Base-by-base conservation (phyloP, 2,888 invertebrate genomes). In the Melanophora roralis region DNA sequence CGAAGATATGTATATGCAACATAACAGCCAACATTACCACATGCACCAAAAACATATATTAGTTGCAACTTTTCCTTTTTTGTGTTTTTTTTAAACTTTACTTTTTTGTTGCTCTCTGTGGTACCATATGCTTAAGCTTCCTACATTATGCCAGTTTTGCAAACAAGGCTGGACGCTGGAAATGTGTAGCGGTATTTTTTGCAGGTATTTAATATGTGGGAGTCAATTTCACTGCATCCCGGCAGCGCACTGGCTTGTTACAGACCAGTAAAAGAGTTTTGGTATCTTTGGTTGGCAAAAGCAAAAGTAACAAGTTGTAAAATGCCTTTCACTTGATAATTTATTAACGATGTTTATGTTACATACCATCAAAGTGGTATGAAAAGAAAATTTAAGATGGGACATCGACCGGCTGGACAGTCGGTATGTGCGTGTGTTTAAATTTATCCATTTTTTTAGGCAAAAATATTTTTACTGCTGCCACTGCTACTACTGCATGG, bases 301-400 rank as follows among this genome's bases (percentile, higher is more conserved):
- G 19, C n/a, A 67, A 75, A 67, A 69, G 65, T 77, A 80, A 80
- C 80, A 80, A 74, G 77, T 78, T 74, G 82, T 71, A 72, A 77
- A 81, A 77, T 75, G 81, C 84, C 83, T 84, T 84, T 84, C 84
- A 83, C 83, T 84, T 82, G 81, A 71, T 82, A 76, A 82, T 82
- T 83, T 83, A 82, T 81, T 76, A 74, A 71, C 78, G 67, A 75
- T 71, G 71, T 75, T 78, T 81, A 81, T 74, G 59, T 77, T 68
- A 68, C 72, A n/a, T n/a, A n/a, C n/a, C n/a, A n/a, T n/a, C 27
- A 64, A 21, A 74, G 67, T 74, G 59, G 47, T 47, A 72, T 75
- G 79, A 79, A 76, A 80, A 76, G 76, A 72, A 80, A 80, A 80
- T 76, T 76, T 57, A 73, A 68, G 72, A 74, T 45, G 43, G n/a